A percentile compares a stretch with the other conserved stretches of the same genome.
phyloP scores from a whole-genome alignment of 2,797 vertebrate species.

The Artibeus jamaicensis region DNA sequence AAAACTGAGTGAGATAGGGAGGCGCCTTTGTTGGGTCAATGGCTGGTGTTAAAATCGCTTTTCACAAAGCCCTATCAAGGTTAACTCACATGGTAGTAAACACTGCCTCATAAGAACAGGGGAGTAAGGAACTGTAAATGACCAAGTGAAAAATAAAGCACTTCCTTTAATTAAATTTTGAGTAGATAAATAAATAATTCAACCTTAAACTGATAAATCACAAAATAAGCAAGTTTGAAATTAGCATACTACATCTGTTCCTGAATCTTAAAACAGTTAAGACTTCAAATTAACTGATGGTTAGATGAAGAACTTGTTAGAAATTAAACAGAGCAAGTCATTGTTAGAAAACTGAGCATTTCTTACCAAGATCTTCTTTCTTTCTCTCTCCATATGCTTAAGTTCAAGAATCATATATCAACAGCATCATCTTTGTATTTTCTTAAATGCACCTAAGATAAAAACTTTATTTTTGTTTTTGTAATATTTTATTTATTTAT shows the following conservation, averaged over 20 bases:
- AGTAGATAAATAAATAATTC: neutral
- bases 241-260: neutral
- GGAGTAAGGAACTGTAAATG: neutral
- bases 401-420: neutral
- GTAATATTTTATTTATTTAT: no score
- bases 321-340: neutral
- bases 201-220: neutral
- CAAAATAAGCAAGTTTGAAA: neutral
- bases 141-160: neutral
- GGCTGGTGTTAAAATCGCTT: neutral
- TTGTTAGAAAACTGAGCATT: neutral
- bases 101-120: neutral
- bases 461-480: neutral
- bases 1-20: neutral
- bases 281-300: neutral
- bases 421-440: neutral
- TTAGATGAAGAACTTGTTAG: neutral
- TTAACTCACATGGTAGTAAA: neutral
- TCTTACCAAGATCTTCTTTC: neutral
- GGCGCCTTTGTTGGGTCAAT: neutral
- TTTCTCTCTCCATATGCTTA: neutral
- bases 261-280: neutral
- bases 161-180: neutral
- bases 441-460: neutral
- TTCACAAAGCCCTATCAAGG: no score